Evolutionary conservation across 2,888 invertebrate genomes (phyloP), one percentile per base, ranked within the genome.

Genomic region (Ophion ellenae): DNA sequence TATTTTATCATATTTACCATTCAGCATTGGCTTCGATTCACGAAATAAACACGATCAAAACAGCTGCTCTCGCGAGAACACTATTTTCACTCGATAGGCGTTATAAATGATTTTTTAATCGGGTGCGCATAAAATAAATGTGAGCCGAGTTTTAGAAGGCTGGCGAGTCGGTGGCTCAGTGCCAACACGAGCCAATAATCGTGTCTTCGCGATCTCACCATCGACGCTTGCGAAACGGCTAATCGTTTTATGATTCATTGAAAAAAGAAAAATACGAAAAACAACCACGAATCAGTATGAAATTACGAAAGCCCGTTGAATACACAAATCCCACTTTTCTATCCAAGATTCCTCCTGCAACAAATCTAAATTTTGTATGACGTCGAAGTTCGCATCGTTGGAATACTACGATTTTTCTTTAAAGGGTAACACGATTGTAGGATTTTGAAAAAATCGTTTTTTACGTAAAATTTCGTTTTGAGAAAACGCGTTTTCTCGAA

Each of bases 141-240:
- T 32, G 47, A 71, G 36, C 4, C 45, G 36, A 32, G 17, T 53
- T 47, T 28, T 17, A 47, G 36, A 70, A 63, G 67, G 47, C 40
- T 40, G 63, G 70, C 20, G 40, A 77, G 20, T 78, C 59, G 59
- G 61, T 73, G 32, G 40, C 53, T 40, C 40, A 40, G 71, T 67
- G 73, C 71, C 59, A 83, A 73, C 45, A 47, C 24, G 61, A 59
- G 61, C 40, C 24, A 81, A 67, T 40, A 24, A 17, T 45, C 64
- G 45, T 83, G 71, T 63, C 77, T 47, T 17, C n/a, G 66, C 47
- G 32, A 69, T 59, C 32, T 32, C 14, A 57, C 53, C 61, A 69
- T 78, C 45, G 32, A 67, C 40, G 36, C 47, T 83, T 61, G 45
- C 59, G 71, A 83, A 73, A 67, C 47, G 73, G 59, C 66, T 78